Evolutionary conservation across 2,888 invertebrate species (phyloP).

Genomic region (Clusia tigrina): DNA sequence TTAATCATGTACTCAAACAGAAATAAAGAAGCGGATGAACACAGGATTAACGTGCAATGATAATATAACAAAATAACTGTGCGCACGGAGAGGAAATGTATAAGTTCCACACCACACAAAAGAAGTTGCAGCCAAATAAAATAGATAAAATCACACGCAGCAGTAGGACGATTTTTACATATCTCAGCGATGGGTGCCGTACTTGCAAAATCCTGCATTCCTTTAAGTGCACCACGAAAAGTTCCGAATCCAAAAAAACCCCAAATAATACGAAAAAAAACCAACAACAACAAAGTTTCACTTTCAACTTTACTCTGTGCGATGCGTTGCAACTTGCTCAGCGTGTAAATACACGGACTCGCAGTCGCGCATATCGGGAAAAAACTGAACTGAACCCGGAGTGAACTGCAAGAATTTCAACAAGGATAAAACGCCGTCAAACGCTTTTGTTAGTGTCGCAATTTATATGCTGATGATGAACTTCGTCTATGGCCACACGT

Average conservation of each 20-base stretch:
- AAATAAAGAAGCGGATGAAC: conserved; percentile 9
- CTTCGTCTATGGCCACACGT: background rate
- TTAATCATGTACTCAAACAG: conserved; percentile 23
- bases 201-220: background rate
- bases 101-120: too few species aligned
- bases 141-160: too few species aligned
- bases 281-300: background rate
- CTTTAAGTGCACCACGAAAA: background rate
- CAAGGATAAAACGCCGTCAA: too few species aligned
- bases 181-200: background rate
- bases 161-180: too few species aligned
- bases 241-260: background rate
- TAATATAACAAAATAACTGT: conserved; percentile 9
- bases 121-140: too few species aligned
- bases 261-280: background rate
- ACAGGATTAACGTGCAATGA: conserved; percentile 15
- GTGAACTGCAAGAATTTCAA: too few species aligned
- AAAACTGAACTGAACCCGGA: too few species aligned
- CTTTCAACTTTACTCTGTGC: conserved; percentile 1
- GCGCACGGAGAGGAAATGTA: too few species aligned
- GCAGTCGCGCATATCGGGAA: too few species aligned
- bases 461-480: conserved; percentile 6
- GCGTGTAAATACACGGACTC: too few species aligned
- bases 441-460: conserved; percentile 5
- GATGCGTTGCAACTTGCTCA: too few species aligned